phyloP scores from a whole-genome alignment of 2,797 vertebrate species.

The Coregonus ussuriensis region DNA sequence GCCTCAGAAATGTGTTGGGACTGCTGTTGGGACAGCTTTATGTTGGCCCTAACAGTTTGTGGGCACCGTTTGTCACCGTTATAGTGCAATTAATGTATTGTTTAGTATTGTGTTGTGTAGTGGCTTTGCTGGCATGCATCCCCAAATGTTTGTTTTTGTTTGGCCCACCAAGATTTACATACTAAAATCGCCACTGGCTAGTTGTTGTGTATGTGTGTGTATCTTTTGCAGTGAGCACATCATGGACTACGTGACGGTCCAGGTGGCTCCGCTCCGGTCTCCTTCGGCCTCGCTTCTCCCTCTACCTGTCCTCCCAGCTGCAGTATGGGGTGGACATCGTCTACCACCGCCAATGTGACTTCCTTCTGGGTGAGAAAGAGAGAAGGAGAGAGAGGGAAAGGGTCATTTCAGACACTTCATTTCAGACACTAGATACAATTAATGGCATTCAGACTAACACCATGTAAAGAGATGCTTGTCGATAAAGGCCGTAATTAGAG shows the following conservation, averaged over 20 bases:
- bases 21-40: too few species aligned
- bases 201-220: too few species aligned
- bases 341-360: conserved; percentile 81
- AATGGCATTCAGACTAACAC: neutral
- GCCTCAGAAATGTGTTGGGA: too few species aligned
- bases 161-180: too few species aligned
- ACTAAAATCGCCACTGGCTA: too few species aligned
- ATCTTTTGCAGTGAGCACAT: conserved; percentile 73
- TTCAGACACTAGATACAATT: neutral
- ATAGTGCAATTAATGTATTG: too few species aligned
- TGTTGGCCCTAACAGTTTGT: too few species aligned
- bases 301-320: conserved; percentile 86
- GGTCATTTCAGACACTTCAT: too few species aligned
- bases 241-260: conserved; percentile 78
- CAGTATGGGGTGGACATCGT: conserved; percentile 84
- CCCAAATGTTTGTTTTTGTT: too few species aligned
- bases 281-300: conserved; percentile 78
- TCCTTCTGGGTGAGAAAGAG: conserved; percentile 76
- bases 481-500: neutral
- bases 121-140: too few species aligned
- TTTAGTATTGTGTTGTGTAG: too few species aligned
- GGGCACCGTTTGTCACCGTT: too few species aligned
- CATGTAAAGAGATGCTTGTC: neutral
- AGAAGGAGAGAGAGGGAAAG: neutral
- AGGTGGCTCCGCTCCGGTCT: conserved; percentile 69